A percentile compares a stretch with the other conserved stretches of the same genome.
Evolutionary conservation across 1,140 invertebrate species (phyloP).

Genomic region (Scaptomyza pallida): DNA sequence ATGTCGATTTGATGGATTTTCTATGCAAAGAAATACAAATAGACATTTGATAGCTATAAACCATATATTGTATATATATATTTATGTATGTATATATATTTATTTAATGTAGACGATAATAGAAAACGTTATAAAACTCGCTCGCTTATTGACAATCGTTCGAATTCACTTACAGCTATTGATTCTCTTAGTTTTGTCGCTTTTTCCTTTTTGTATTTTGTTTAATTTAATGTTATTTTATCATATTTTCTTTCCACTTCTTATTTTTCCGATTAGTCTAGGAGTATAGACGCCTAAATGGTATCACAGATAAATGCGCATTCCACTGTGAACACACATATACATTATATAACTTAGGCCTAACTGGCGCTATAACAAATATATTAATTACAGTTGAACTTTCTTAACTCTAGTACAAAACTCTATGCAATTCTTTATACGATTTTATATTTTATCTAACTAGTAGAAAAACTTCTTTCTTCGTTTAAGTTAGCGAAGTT

Average conservation of each 20-base stretch:
- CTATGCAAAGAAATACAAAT: conserved; percentile 35
- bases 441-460: background rate
- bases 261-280: conserved; percentile 41
- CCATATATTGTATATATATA: conserved; percentile 24
- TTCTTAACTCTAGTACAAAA: background rate
- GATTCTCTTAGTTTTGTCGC: conserved; percentile 23
- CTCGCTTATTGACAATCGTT: conserved; percentile 47
- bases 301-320: conserved; percentile 79
- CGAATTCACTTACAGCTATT: conserved; percentile 25
- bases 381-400: background rate
- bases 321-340: conserved; percentile 55
- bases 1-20: conserved; percentile 32
- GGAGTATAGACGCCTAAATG: conserved; percentile 64
- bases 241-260: no score
- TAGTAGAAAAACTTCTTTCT: background rate
- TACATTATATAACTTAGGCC: conserved; percentile 69
- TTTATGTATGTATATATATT: conserved; percentile 38
- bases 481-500: background rate
- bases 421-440: background rate
- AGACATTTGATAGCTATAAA: conserved; percentile 27
- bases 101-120: conserved; percentile 55
- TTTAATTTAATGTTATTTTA: conserved; percentile 24
- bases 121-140: conserved; percentile 73
- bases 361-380: conserved; percentile 60
- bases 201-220: no score